phyloP scores from a whole-genome alignment of 2,113 vertebrate species.

The Pholis gunnellus region DNA sequence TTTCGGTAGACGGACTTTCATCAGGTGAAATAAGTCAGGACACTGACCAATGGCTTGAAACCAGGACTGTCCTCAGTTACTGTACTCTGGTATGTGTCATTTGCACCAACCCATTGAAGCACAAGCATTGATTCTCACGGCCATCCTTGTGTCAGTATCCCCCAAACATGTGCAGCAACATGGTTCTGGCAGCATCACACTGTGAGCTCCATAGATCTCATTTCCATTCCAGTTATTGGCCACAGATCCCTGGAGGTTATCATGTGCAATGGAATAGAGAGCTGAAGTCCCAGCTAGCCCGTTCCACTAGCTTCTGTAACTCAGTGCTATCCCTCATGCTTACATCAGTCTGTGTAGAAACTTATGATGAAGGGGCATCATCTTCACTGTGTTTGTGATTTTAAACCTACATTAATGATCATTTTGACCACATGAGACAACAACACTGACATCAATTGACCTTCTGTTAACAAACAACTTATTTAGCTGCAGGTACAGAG shows the following conservation, averaged over 20 bases:
- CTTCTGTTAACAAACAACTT: no score
- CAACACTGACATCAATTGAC: no score
- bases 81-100: neutral
- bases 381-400: no score
- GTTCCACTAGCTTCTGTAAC: neutral
- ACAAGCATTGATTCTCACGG: neutral
- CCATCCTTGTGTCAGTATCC: neutral
- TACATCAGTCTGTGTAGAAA: no score
- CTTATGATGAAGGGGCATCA: no score
- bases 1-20: no score
- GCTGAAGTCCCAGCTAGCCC: neutral
- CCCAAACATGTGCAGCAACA: neutral
- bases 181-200: neutral
- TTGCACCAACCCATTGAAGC: constrained; percentile 3
- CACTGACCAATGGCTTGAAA: constrained; percentile 1
- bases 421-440: no score
- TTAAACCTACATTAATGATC: no score
- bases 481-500: no score
- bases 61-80: constrained; percentile 3
- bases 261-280: neutral
- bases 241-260: neutral
- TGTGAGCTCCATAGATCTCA: neutral
- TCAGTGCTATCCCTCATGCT: no score
- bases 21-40: neutral
- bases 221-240: neutral